phyloP scores from a whole-genome alignment of 2,888 invertebrate genomes.

The Clostera curtula region DNA sequence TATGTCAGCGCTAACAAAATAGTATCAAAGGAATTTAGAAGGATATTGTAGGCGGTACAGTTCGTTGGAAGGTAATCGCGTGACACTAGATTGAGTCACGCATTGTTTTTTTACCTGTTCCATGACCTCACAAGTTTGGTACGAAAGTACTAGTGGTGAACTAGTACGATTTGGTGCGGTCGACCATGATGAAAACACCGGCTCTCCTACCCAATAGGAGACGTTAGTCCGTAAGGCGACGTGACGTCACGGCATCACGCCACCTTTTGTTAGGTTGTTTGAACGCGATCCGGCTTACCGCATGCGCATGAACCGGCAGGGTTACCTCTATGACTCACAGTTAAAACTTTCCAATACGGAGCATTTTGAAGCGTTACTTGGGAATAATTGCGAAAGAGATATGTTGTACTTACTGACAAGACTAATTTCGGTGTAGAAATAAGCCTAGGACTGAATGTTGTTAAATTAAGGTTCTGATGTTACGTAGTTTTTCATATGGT shows the following conservation, averaged over 20 bases:
- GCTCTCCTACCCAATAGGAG: conserved; percentile 43
- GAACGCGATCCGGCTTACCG: conserved; percentile 55
- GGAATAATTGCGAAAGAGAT: too few species aligned
- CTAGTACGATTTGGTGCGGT: conserved; percentile 21
- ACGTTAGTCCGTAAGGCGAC: conserved; percentile 58
- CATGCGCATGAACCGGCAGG: conserved; percentile 26
- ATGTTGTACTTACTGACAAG: too few species aligned
- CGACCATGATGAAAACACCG: conserved; percentile 28
- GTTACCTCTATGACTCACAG: conserved; percentile 17
- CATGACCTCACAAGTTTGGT: conserved; percentile 26
- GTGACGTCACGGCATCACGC: conserved; percentile 73
- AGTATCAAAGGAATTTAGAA: too few species aligned
- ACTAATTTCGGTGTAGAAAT: too few species aligned
- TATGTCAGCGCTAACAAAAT: too few species aligned
- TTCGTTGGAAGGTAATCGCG: not conserved
- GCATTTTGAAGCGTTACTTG: not conserved
- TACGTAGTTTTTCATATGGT: too few species aligned
- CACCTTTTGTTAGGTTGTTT: conserved; percentile 68
- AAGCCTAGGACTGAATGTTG: too few species aligned
- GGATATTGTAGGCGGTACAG: not conserved
- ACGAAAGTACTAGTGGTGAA: conserved; percentile 19
- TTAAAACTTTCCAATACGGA: conserved; percentile 3
- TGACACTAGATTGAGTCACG: conserved; percentile 13
- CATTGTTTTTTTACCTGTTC: conserved; percentile 15
- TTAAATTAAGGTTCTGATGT: too few species aligned